Evolutionary conservation across 1,140 invertebrate genomes (phyloP), one percentile per base, ranked within the genome.

Genomic region (Eufriesea mexicana): DNA sequence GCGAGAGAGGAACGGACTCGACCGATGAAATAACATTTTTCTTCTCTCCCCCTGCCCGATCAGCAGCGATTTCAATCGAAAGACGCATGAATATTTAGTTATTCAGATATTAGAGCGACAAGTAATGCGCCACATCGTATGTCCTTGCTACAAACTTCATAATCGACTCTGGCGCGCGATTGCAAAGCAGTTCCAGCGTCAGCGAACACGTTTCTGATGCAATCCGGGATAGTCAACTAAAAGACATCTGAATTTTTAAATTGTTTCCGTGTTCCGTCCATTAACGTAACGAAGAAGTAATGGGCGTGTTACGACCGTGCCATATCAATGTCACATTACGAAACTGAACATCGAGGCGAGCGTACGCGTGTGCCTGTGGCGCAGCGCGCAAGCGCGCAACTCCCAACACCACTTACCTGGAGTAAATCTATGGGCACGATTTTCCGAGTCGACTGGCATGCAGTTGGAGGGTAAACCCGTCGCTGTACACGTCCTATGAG

Each of bases 401-500:
- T 62, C 25, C 28, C 0, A 14, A 45, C 49, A 49, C 64, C 70
- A 82, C 91, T 91, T 90, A 94, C 92, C 92, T 86, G 91, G 92
- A 83, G 88, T 90, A 86, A 91, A 92, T 91, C 91, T 91, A 83
- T 90, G 92, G 85, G 89, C 88, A 59, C 90, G 91, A 85, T 88
- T 88, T 76, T 92, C 90, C 71, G 89, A 84, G 74, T 91, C 89
- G 74, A 73, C 85, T 85, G 94, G 90, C 81, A 92, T 83, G 89
- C 94, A 94, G 84, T 90, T 90, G 70, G 94, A 91, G 64, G 95
- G 95, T 72, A 96, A 93, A 86, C 96, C 96, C 82, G 96, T 96
- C 23, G 96, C 95, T 61, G 96, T 95, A 94, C 97, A 97, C 79
- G 96, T 96, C 76, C 96, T 95, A 92, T 97, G 97, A 89, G 96